A percentile compares a stretch with the other conserved stretches of the same genome.
Evolutionary conservation across 2,888 invertebrate genomes (phyloP).

Genomic region (Pyrrhia umbra): DNA sequence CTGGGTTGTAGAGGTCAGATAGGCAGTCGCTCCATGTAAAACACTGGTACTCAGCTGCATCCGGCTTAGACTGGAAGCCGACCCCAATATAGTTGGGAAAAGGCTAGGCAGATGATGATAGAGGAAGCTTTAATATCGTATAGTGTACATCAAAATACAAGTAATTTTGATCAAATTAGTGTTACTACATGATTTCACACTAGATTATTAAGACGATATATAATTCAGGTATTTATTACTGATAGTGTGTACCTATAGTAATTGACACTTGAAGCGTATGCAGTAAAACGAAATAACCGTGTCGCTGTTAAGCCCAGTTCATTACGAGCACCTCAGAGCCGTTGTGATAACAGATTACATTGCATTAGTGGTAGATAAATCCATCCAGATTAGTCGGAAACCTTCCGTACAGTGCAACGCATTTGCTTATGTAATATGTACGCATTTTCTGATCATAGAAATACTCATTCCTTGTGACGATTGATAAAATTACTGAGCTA

Average conservation of each 20-base stretch:
- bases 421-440: constrained; percentile 8
- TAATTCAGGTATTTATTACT: constrained; percentile 1
- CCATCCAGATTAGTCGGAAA: constrained; percentile 26
- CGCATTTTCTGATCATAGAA: constrained; percentile 14
- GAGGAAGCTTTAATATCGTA: too few species aligned
- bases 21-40: too few species aligned
- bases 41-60: too few species aligned
- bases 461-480: constrained; percentile 7
- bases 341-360: constrained; percentile 29
- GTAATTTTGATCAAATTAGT: constrained; percentile 5
- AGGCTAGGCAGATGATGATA: too few species aligned
- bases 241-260: constrained; percentile 29
- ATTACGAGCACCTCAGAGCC: constrained; percentile 27
- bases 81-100: too few species aligned
- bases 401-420: background rate
- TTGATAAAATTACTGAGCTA: constrained; percentile 10
- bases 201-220: constrained; percentile 30
- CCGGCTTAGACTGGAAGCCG: too few species aligned
- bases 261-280: constrained; percentile 37
- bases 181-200: constrained; percentile 1
- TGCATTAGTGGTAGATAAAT: constrained; percentile 39
- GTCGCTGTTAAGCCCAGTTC: constrained; percentile 43
- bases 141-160: background rate
- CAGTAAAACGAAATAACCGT: constrained; percentile 52
- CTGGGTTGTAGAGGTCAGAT: too few species aligned